phyloP scores from a whole-genome alignment of 2,797 vertebrate species.

The Hyperoplus lanceolatus region DNA sequence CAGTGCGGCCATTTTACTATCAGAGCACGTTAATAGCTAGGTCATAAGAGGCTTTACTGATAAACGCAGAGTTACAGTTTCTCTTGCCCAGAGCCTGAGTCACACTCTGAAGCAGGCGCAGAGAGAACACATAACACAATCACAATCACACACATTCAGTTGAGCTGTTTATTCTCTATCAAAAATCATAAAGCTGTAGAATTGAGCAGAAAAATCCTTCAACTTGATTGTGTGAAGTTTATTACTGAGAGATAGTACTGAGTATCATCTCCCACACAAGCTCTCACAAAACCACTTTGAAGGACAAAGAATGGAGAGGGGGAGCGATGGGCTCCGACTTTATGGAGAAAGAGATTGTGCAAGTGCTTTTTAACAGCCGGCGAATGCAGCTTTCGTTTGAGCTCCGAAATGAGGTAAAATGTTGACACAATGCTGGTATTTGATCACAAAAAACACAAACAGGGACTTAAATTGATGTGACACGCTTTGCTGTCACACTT shows the following conservation, averaged over 20 bases:
- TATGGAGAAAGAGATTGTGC: slow-evolving; percentile 19
- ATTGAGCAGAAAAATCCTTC: slow-evolving; percentile 25
- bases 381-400: slow-evolving; percentile 1
- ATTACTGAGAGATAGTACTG: slow-evolving; percentile 13
- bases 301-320: slow-evolving; percentile 23
- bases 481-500: background rate
- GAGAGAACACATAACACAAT: slow-evolving; percentile 27
- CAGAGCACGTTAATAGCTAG: slow-evolving; percentile 12
- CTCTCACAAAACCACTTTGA: slow-evolving; percentile 6
- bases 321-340: slow-evolving; percentile 30
- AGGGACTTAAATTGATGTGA: background rate
- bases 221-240: slow-evolving; percentile 32
- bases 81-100: slow-evolving; percentile 21
- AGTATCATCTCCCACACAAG: slow-evolving; percentile 29
- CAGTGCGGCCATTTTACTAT: slow-evolving; percentile 5
- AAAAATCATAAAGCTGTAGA: slow-evolving; percentile 5
- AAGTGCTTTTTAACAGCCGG: background rate
- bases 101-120: slow-evolving; percentile 1
- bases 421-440: slow-evolving; percentile 19
- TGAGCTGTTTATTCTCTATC: background rate
- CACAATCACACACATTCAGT: slow-evolving; percentile 19
- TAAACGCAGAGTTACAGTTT: slow-evolving; percentile 17
- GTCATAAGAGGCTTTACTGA: slow-evolving; percentile 10
- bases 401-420: slow-evolving; percentile 11
- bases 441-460: background rate